phyloP scores from a whole-genome alignment of 2,888 invertebrate genomes.

The Podabrus alpinus region DNA sequence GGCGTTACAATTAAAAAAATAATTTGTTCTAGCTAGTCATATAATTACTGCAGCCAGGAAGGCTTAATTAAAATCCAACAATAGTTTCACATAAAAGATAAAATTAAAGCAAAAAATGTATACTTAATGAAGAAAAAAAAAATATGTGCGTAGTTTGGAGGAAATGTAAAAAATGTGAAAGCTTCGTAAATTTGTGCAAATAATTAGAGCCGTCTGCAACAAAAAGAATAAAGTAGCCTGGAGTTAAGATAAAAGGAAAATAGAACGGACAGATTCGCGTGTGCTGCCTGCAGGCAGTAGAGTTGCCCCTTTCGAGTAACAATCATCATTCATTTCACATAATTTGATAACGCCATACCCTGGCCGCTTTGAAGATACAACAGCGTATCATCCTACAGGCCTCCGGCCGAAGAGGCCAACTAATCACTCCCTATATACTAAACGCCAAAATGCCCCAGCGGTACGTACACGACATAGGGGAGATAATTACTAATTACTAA shows the following conservation, averaged over 20 bases:
- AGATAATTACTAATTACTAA: slow-evolving; percentile 32
- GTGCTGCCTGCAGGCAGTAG: slow-evolving; percentile 25
- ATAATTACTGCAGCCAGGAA: not conserved
- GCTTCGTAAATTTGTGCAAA: slow-evolving; percentile 23
- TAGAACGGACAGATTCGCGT: slow-evolving; percentile 27
- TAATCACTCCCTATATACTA: slow-evolving; percentile 20
- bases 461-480: slow-evolving; percentile 25
- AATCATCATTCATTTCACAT: slow-evolving; percentile 35
- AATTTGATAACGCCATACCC: slow-evolving; percentile 34
- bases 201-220: slow-evolving; percentile 26
- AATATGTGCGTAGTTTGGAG: not conserved
- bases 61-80: not conserved
- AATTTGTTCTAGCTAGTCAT: not conserved
- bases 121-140: no score
- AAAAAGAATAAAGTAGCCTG: slow-evolving; percentile 19
- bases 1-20: not conserved
- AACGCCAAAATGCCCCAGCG: slow-evolving; percentile 18
- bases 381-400: slow-evolving; percentile 28
- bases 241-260: slow-evolving; percentile 23
- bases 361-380: slow-evolving; percentile 34
- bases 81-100: not conserved
- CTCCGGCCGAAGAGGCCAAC: slow-evolving; percentile 23
- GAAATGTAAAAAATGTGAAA: slow-evolving; percentile 8
- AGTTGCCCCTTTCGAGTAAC: slow-evolving; percentile 26
- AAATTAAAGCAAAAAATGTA: no score